Base-by-base conservation (phyloP, 2,113 vertebrate genomes). In the Columbina picui region DNA sequence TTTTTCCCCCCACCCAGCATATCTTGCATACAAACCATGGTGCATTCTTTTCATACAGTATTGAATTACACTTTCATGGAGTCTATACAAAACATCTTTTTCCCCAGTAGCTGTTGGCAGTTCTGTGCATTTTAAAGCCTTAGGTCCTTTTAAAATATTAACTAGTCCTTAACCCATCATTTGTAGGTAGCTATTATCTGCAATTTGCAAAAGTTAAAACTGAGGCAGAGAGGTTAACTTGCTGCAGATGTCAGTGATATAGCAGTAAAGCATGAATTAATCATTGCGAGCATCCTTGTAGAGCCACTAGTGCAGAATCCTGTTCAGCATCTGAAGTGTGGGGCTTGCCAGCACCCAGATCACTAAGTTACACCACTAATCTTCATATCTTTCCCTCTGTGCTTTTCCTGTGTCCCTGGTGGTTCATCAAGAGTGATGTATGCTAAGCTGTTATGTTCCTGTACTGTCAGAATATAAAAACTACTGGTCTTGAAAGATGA, bases 261-360 rank as follows among this genome's bases (percentile, higher is more conserved):
- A 76, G 50, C 43, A 80, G 52, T 43, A 88, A 82, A 74, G 23
- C 63, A n/a, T 63, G 71, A 90, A 90, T 76, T 85, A 89, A 91
- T 83, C 59, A 52, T 80, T 63, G 75, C 47, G 80, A 80, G 52
- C 68, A 70, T 77, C 47, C 63, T 77, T 83, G 43, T 77, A 84
- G 82, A 77, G 80, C 59, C 20, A 12, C 39, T 5, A 39, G 45
- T 74, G 38, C 18, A 63, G 71, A 63, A 77, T 80, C 43, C 52
- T 38, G 76, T 56, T 67, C 80, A 82, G 22, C 11, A 36, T 30
- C 34, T 84, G 3, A 91, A 59, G 45, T 4, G 34, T 61, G 64
- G 55, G 60, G n/a, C 57, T 92, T 77, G 70, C 80, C 39, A 36
- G 68, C 61, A 93, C 57, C 36, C 41, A 43, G 10, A 7, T 32